Base-by-base conservation (phyloP, 2,113 vertebrate species). In the Jaculus jaculus region DNA sequence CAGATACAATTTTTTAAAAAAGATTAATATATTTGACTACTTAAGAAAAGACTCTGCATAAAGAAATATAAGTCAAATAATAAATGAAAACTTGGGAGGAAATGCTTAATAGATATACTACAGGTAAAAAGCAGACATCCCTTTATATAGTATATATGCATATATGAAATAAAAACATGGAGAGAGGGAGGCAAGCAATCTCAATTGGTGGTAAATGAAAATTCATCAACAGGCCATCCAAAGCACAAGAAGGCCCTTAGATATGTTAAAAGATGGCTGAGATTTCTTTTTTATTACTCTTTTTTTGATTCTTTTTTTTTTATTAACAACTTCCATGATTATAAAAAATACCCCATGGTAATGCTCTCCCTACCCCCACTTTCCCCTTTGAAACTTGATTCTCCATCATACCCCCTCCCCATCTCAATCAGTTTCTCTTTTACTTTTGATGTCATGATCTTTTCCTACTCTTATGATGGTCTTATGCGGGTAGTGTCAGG, bases 41-140 rank as follows among this genome's bases (percentile, higher is more conserved):
- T 16, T 54, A 81, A 28, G 9, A 84, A 84, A 78, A 84, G 16
- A 30, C 0, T 88, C 73, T 60, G 34, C 9, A n/a, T 6, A n/a
- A 10, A 24, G 54, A 85, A 94, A 68, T 78, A 73, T 74, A 88
- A 84, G 65, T 93, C 72, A 28, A 87, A 66, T 60, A 32, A 58
- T 32, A 81, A 63, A 69, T 6, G 23, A 73, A 87, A 94, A 88
- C 61, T 2, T 63, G 30, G 6, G 11, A 66, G 26, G 79, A 85
- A 84, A n/a, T 2, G 13, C 34, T 73, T 88, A 1, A 30, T 37
- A 71, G 5, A 47, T 39, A 77, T 68, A n/a, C 34, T 15, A 78
- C 13, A 63, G 65, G 47, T 60, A 68, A 63, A 75, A 90, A 34
- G 20, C 20, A 83, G 28, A 30, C 28, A 58, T 20, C 37, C 20